Evolutionary conservation across 2,888 invertebrate genomes (phyloP).

Genomic region (Danaus chrysippus): DNA sequence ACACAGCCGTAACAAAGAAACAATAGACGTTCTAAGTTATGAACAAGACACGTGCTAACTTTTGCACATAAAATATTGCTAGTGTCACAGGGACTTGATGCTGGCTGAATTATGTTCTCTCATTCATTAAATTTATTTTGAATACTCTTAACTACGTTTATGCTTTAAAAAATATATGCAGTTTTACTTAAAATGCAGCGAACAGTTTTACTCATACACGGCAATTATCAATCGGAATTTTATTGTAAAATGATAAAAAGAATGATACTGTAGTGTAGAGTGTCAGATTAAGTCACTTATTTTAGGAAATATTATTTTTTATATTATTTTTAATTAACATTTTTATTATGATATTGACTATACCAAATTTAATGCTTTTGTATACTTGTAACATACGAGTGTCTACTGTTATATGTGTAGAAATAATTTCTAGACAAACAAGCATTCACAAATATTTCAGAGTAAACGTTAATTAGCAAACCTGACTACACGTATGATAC

Average conservation of each 20-base stretch:
- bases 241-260: too few species aligned
- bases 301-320: too few species aligned
- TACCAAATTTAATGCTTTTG: too few species aligned
- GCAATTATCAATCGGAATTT: too few species aligned
- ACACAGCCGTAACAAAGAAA: slow-evolving; percentile 56
- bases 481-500: slow-evolving; percentile 41
- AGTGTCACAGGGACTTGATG: slow-evolving; percentile 17
- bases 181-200: too few species aligned
- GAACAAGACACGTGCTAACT: slow-evolving; percentile 42
- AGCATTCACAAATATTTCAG: slow-evolving; percentile 21
- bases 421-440: slow-evolving; percentile 27
- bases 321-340: too few species aligned
- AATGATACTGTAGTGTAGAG: too few species aligned
- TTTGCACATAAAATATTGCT: slow-evolving; percentile 25
- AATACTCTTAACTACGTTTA: background rate
- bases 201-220: too few species aligned
- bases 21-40: slow-evolving; percentile 53
- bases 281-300: too few species aligned
- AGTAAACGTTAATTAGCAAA: slow-evolving; percentile 50
- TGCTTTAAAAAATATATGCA: too few species aligned
- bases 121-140: slow-evolving; percentile 2
- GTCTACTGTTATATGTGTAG: background rate
- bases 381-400: background rate
- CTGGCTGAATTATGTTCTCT: slow-evolving; percentile 14
- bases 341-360: too few species aligned